A percentile compares a stretch with the other conserved stretches of the same genome.
These are phyloP conservation scores for Lepus oiostolus DNA, from an alignment of 2,797 vertebrate genomes.

Conservation along the genomic window DNA sequence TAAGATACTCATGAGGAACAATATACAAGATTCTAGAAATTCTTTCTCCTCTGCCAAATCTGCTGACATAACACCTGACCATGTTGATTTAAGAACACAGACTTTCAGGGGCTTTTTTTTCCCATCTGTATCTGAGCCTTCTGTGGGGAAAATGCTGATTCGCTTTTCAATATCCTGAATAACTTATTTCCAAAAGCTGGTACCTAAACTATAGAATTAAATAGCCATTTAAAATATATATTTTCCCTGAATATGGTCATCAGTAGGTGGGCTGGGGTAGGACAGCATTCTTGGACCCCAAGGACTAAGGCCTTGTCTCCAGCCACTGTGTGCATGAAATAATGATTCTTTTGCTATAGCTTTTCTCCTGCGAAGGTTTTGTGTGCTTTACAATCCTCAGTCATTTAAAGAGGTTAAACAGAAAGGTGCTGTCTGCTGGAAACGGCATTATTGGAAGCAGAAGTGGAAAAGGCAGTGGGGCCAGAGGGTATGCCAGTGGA, in stretches of 20 bases:
- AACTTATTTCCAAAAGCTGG: slow-evolving; percentile 40
- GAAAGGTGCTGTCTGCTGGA: slow-evolving; percentile 14
- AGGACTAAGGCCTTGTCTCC: not conserved
- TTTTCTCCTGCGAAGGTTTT: not conserved
- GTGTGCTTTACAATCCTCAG: not conserved
- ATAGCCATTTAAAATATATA: not conserved
- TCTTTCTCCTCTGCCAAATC: slow-evolving; percentile 8
- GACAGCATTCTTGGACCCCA: not conserved
- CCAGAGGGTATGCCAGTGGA: not conserved
- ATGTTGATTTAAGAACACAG: slow-evolving; percentile 10
- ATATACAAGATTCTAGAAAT: not conserved
- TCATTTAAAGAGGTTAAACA: slow-evolving; percentile 13
- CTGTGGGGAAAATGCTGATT: not conserved
- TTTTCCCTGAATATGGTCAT: not conserved
- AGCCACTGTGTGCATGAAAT: accelerated
- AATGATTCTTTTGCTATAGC: not conserved
- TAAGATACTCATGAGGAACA: not conserved
- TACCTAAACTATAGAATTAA: not conserved
- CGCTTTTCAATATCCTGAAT: not conserved
- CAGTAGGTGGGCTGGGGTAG: not conserved
- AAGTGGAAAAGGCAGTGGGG: not conserved
- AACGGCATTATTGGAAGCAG: slow-evolving; percentile 16
- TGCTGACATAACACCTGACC: slow-evolving; percentile 24
- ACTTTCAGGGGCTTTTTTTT: slow-evolving; percentile 11
- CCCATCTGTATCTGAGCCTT: not conserved